Evolutionary conservation across 2,113 vertebrate species (phyloP), one percentile per base, ranked within the genome.

Genomic region (Siniperca knerii): DNA sequence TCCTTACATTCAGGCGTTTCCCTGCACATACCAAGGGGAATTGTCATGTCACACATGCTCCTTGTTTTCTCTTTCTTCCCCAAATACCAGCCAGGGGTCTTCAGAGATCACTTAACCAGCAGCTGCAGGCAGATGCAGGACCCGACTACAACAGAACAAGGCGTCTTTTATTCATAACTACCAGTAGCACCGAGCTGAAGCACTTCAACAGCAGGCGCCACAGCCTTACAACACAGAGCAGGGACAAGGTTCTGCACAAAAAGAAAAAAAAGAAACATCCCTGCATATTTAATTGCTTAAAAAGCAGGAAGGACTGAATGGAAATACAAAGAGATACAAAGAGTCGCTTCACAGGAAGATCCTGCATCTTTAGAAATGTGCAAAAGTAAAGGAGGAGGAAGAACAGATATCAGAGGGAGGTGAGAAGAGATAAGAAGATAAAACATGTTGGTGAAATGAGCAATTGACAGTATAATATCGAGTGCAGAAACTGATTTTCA

Each of bases 151-250:
- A 89, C 87, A 86, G 80, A 73, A 83, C 73, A 69, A 66, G 33
- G 55, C 40, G 68, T 91, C 64, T 92, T 90, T 93, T 87, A 89
- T 93, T 92, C 87, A 89, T 92, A 85, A 77, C 79, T 55, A 83
- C n/a, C 81, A 88, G 85, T 23, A 86, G 81, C 62, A 72, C 18
- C n/a, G 4, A 82, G 65, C 80, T 70, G 46, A 79, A 72, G 81
- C 86, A 77, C 78, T 88, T 85, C 61, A 79, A 71, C 70, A 79
- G 65, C 68, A 83, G 66, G 62, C 29, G 4, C 72, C 74, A 75
- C 83, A 37, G 83, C 42, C 68, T 79, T 20, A 75, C 73, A 71
- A 58, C 77, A 69, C 57, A 65, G 54, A 84, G 64, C 52, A 42
- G 71, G 55, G 68, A 79, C 67, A 68, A 33, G 35, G 35, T 61